Percentiles rank a stretch among this genome's conserved stretches.
These are phyloP conservation scores for Hippocampus barbouri DNA, from an alignment of 2,113 vertebrate genomes.

Conservation along the genomic window DNA sequence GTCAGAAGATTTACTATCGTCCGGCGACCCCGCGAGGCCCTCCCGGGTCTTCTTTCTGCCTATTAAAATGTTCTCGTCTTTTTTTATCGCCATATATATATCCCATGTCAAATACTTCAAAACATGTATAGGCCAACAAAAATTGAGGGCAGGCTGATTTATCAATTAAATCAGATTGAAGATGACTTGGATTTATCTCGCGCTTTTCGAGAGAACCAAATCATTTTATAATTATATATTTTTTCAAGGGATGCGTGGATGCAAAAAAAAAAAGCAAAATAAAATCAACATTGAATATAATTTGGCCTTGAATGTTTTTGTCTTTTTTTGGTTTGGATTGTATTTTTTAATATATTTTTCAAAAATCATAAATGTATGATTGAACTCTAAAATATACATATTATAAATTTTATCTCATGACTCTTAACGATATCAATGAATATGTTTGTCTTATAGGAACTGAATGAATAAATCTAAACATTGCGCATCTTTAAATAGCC, in stretches of 20 bases:
- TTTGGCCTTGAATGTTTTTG: too few species aligned
- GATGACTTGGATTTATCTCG: too few species aligned
- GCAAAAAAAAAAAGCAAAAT: too few species aligned
- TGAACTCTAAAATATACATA: not conserved
- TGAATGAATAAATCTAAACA: not conserved
- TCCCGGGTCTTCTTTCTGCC: conserved; percentile 9
- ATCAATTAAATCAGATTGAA: not conserved
- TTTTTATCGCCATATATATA: conserved; percentile 6
- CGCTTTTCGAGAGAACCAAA: too few species aligned
- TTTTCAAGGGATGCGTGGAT: too few species aligned
- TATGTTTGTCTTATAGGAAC: not conserved
- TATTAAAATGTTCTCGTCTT: conserved; percentile 28
- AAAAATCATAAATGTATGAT: not conserved
- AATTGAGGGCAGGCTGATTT: not conserved
- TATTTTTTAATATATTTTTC: too few species aligned
- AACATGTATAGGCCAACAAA: not conserved
- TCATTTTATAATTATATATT: too few species aligned
- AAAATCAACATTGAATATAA: too few species aligned
- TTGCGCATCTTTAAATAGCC: too few species aligned
- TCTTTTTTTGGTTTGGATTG: too few species aligned
- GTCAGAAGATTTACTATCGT: conserved; percentile 43
- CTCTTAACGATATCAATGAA: not conserved
- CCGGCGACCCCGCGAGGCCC: conserved; percentile 14
- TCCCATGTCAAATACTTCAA: not conserved
- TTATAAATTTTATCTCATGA: not conserved